phyloP scores from a whole-genome alignment of 2,888 invertebrate genomes.

The Hydriomena furcata region DNA sequence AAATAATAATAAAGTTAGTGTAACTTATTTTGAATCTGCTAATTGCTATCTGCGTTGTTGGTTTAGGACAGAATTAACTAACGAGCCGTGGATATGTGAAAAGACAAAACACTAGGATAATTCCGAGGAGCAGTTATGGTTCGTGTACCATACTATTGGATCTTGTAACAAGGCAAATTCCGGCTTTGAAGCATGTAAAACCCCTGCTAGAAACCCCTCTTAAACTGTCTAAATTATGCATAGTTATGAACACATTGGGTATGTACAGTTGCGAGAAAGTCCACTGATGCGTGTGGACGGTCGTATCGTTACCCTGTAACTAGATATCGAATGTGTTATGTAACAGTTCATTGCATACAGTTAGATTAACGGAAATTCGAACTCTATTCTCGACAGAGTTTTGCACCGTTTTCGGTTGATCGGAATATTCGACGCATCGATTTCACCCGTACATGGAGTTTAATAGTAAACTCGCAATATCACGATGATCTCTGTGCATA shows the following conservation, averaged over 20 bases:
- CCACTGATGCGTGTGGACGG: conserved; percentile 68
- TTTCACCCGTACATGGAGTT: conserved; percentile 51
- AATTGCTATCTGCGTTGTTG: conserved; percentile 13
- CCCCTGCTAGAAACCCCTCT: background rate
- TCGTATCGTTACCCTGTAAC: conserved; percentile 71
- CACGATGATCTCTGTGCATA: conserved; percentile 46
- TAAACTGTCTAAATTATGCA: conserved; percentile 3
- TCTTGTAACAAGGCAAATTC: background rate
- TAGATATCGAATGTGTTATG: conserved; percentile 67
- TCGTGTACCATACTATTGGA: background rate
- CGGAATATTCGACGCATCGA: conserved; percentile 36
- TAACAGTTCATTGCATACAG: conserved; percentile 59
- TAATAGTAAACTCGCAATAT: conserved; percentile 60
- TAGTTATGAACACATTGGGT: conserved; percentile 25
- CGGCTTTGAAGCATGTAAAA: background rate
- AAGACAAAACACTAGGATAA: no score
- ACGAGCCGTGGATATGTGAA: background rate
- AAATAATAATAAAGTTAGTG: conserved; percentile 29
- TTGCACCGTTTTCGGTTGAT: conserved; percentile 42
- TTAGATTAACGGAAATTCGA: conserved; percentile 48
- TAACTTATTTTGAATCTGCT: conserved; percentile 11
- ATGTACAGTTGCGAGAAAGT: conserved; percentile 56
- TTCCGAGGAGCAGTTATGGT: background rate
- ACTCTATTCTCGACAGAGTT: conserved; percentile 43
- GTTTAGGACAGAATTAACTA: conserved; percentile 14